Conservation (phyloP, 2,113 vertebrate genomes). For the Rhinogobius similis region DNA sequence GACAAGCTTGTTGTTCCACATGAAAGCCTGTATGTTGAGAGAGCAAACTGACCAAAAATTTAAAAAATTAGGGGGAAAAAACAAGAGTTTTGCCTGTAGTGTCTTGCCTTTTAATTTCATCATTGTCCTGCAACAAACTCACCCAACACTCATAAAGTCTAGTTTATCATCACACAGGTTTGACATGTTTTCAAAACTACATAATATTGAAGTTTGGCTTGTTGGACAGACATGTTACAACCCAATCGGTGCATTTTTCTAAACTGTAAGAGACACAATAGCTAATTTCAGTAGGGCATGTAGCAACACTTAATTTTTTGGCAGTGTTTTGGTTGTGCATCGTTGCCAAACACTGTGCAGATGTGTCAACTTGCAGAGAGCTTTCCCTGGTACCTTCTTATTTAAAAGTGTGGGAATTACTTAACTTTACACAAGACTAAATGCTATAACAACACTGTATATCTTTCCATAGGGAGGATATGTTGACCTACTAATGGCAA, state of each 20-base stretch:
- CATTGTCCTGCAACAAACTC: neutral
- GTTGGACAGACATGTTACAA: neutral
- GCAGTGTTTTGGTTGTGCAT: neutral
- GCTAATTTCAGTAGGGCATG: slow-evolving; percentile 18
- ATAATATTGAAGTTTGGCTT: neutral
- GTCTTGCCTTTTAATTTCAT: neutral
- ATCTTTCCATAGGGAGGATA: neutral
- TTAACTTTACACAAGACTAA: neutral
- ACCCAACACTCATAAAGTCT: neutral
- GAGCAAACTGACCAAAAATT: no score
- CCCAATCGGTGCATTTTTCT: neutral
- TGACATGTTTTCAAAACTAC: neutral
- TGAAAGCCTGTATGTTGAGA: no score
- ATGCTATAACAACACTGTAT: slow-evolving; percentile 7
- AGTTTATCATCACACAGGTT: neutral
- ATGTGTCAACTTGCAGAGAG: neutral
- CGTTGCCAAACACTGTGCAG: slow-evolving; percentile 3
- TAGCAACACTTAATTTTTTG: slow-evolving; percentile 21
- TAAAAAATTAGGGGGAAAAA: no score
- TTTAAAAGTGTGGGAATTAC: neutral
- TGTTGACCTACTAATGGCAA: slow-evolving; percentile 14
- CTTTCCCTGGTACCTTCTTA: neutral
- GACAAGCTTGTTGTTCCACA: no score
- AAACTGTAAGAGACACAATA: neutral
- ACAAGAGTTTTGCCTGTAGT: no score